A percentile compares a stretch with the other conserved stretches of the same genome.
Conservation (phyloP, 2,888 invertebrate genomes). For the Galerucella pusilla region DNA sequence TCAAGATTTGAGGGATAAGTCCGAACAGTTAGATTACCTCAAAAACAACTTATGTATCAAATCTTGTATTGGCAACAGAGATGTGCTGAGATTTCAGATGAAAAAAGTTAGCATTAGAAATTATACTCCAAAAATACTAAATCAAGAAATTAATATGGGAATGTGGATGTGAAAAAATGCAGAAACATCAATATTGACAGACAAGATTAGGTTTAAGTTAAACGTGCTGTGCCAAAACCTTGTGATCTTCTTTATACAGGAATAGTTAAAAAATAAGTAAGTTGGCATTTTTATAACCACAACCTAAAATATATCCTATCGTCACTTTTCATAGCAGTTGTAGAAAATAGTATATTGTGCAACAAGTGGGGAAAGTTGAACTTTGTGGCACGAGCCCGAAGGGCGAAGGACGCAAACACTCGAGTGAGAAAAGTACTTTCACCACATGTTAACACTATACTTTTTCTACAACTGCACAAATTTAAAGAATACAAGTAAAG, state of each 20-base stretch:
- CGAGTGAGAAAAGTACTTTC: too few species aligned
- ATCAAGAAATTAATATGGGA: constrained; percentile 71
- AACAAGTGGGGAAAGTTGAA: too few species aligned
- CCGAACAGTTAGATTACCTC: constrained; percentile 63
- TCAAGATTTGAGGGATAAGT: constrained; percentile 8
- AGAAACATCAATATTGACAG: neutral
- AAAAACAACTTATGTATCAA: constrained; percentile 70
- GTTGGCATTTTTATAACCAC: neutral
- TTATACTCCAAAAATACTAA: constrained; percentile 77
- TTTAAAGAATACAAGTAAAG: too few species aligned
- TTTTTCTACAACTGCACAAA: too few species aligned
- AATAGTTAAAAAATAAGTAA: neutral
- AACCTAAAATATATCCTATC: too few species aligned
- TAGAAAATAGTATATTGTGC: too few species aligned
- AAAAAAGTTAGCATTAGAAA: constrained; percentile 74
- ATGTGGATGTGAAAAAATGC: constrained; percentile 71
- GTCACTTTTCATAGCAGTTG: too few species aligned
- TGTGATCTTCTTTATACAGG: constrained; percentile 5
- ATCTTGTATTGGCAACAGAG: constrained; percentile 65
- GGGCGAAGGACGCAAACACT: too few species aligned
- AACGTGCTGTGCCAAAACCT: constrained; percentile 8
- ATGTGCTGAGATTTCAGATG: constrained; percentile 62
- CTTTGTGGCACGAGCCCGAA: too few species aligned
- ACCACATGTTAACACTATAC: too few species aligned
- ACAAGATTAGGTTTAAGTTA: neutral